Conservation (phyloP, 2,797 vertebrate genomes). For the Lates japonicus region DNA sequence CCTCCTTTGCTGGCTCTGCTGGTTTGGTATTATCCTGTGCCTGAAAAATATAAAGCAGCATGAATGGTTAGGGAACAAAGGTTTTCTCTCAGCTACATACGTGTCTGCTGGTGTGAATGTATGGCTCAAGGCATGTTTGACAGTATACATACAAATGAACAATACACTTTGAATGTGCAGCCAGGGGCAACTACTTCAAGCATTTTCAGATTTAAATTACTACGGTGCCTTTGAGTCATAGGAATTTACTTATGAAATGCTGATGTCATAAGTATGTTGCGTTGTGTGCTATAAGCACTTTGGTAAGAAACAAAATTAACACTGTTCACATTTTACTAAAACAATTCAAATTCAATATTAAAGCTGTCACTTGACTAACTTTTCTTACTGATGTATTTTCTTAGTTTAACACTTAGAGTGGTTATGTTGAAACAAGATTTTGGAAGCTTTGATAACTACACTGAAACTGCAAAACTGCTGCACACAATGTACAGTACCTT, state of each 20-base stretch:
- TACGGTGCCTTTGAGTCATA: background rate
- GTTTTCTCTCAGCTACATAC: background rate
- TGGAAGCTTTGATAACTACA: background rate
- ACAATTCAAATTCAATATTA: background rate
- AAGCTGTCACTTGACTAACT: background rate
- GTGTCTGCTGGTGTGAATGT: background rate
- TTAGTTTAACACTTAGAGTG: background rate
- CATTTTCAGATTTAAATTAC: background rate
- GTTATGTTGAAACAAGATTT: background rate
- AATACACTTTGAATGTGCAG: background rate
- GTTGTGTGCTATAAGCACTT: background rate
- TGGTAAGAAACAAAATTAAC: background rate
- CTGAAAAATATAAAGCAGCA: slow-evolving; percentile 64
- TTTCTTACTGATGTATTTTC: background rate
- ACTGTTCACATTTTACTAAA: background rate
- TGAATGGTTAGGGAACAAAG: slow-evolving; percentile 8
- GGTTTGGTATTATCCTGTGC: slow-evolving; percentile 27
- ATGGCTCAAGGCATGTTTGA: background rate
- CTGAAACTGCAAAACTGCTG: background rate
- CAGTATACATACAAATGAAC: background rate
- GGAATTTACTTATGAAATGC: background rate
- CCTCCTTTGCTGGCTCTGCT: slow-evolving; percentile 74
- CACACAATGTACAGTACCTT: no score
- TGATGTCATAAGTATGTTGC: background rate
- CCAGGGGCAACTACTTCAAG: background rate